Base-by-base conservation (phyloP, 2,113 vertebrate species). In the Chunga burmeisteri region DNA sequence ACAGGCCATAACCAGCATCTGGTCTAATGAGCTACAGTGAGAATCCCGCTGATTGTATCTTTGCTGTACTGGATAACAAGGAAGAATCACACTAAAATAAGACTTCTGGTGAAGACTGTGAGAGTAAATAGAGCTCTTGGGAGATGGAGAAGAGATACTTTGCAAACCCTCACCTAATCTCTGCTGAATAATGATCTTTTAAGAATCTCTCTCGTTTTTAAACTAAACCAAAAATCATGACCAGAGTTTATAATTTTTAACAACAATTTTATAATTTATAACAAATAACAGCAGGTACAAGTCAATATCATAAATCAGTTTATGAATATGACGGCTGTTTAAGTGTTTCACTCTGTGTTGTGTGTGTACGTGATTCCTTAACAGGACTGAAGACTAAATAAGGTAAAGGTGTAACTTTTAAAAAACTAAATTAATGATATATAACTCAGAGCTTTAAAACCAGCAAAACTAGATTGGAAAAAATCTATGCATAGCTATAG, bases 1-100 rank as follows among this genome's bases (percentile, higher is more conserved):
- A 73, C 61, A 93, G 34, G 25, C 90, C 88, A 52, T 30, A 81
- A 78, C 59, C 88, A 92, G 77, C 87, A 93, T 89, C 95, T 95
- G 96, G 9, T 71, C 91, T 97, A 96, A 97, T 65, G 91, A 96
- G 94, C 67, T 88, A 70, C 96, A 81, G 91, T 6, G 78, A 90
- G 94, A 92, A 70, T 92, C 93, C 89, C 2, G 59, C 44, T 38
- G 32, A 58, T 83, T 70, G 63, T 50, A 75, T 78, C 81, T 58
- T 96, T 81, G 81, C 44, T 84, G 70, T 29, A 1, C 53, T 29
- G 78, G 74, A 29, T 96, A 97, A 97, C 90, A 62, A 97, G 96
- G 78, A 71, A 47, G 73, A 86, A 85, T 67, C 52, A 34, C 44
- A 73, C 65, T 40, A 10, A 82, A 81, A 71, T 0, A 73, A 73